These are phyloP conservation scores for Platyrinchus mystaceus DNA, from an alignment of 2,797 vertebrate species.

Conservation along the genomic window DNA sequence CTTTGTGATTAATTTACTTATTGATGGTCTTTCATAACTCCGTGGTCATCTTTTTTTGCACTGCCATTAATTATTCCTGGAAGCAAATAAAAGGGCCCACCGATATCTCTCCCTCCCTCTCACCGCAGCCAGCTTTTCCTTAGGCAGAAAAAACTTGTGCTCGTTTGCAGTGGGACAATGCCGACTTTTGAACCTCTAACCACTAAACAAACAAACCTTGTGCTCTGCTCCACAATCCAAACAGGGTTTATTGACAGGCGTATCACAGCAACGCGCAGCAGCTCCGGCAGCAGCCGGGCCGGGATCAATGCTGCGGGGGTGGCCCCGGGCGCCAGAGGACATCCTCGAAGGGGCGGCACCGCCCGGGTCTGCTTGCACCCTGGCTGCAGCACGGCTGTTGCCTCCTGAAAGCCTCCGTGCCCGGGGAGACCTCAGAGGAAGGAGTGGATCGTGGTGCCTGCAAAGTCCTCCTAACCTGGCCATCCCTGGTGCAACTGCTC, in stretches of 20 bases:
- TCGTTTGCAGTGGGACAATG: conserved; percentile 76
- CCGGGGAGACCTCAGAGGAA: not conserved
- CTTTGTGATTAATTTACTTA: conserved; percentile 23
- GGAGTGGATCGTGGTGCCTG: not conserved
- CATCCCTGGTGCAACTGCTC: not conserved
- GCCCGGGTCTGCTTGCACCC: not conserved
- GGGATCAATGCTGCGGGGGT: conserved; percentile 53
- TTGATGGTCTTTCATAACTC: conserved; percentile 39
- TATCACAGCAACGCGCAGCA: conserved; percentile 79
- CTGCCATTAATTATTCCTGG: conserved; percentile 64
- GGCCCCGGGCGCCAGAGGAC: not conserved
- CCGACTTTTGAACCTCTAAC: conserved; percentile 85
- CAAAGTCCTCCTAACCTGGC: not conserved
- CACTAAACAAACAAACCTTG: conserved; percentile 83
- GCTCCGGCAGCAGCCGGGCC: conserved; percentile 44
- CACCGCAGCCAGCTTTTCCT: conserved; percentile 15
- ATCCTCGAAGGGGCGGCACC: not conserved
- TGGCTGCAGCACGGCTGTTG: not conserved
- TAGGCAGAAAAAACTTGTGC: conserved; percentile 51
- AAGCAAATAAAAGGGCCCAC: conserved; percentile 64
- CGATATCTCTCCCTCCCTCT: conserved; percentile 37
- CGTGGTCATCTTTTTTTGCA: conserved; percentile 6
- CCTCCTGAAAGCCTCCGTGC: fast-evolving
- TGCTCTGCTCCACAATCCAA: conserved; percentile 78
- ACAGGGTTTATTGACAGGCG: conserved; percentile 81